phyloP scores from a whole-genome alignment of 2,888 invertebrate genomes.

The Drosophila paranaensis region DNA sequence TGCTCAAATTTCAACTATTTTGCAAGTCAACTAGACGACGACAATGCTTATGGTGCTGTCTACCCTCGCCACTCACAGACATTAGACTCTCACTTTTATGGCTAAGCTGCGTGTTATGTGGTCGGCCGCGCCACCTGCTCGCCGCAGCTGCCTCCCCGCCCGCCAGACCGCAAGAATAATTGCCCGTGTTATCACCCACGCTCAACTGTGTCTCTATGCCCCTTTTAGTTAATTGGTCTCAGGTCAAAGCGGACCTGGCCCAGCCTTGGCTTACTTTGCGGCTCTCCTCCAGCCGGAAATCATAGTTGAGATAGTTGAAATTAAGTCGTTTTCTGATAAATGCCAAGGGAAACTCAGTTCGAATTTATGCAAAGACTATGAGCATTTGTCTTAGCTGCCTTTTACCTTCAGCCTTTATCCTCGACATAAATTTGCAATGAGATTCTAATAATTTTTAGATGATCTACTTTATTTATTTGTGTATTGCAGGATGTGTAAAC shows the following conservation, averaged over 20 bases:
- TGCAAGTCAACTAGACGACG: slow-evolving; percentile 69
- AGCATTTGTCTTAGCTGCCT: not conserved
- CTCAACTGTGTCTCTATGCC: slow-evolving; percentile 12
- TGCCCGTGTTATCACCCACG: slow-evolving; percentile 40
- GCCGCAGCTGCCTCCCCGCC: slow-evolving; percentile 13
- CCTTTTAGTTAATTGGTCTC: slow-evolving; percentile 42
- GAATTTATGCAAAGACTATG: not conserved
- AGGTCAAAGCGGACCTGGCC: slow-evolving; percentile 1
- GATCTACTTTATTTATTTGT: not conserved
- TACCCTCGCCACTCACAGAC: slow-evolving; percentile 33
- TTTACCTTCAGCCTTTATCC: not conserved
- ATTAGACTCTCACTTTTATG: slow-evolving; percentile 60
- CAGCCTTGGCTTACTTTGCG: slow-evolving; percentile 14
- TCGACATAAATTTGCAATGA: not conserved
- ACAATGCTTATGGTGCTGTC: slow-evolving; percentile 6
- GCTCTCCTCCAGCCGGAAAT: not conserved
- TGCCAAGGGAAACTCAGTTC: not conserved
- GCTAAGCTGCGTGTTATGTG: slow-evolving; percentile 27
- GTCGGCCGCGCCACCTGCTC: slow-evolving; percentile 13
- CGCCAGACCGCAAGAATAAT: slow-evolving; percentile 60
- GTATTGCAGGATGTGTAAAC: not conserved
- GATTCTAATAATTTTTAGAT: not conserved
- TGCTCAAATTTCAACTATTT: slow-evolving; percentile 67
- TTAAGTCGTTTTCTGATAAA: not conserved
- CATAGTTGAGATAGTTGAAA: not conserved